phyloP scores from a whole-genome alignment of 2,113 vertebrate genomes.

The Scomber scombrus region DNA sequence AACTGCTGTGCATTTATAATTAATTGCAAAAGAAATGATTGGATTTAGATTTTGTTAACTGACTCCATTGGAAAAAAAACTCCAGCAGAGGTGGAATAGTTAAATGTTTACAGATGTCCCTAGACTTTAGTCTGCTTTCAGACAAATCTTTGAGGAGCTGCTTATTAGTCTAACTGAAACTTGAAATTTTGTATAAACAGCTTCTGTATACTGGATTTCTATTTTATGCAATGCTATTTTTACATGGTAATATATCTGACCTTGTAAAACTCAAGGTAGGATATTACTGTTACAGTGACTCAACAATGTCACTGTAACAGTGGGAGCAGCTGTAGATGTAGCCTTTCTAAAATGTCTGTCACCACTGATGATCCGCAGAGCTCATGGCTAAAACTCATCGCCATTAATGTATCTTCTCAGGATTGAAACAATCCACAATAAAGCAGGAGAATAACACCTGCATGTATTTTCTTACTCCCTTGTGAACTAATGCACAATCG shows the following conservation, averaged over 20 bases:
- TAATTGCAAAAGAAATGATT: constrained; percentile 47
- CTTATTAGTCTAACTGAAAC: background rate
- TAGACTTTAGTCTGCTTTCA: background rate
- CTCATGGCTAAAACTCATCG: constrained; percentile 7
- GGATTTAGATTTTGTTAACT: constrained; percentile 41
- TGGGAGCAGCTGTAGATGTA: constrained; percentile 10
- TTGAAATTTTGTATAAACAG: constrained; percentile 27
- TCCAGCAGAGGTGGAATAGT: background rate
- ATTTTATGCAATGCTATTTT: constrained; percentile 60
- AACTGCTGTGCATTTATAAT: constrained; percentile 36
- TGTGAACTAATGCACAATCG: background rate
- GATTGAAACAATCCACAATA: background rate
- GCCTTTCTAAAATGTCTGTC: constrained; percentile 56
- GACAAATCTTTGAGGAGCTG: background rate
- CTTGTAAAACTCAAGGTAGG: constrained; percentile 9
- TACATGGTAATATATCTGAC: constrained; percentile 40
- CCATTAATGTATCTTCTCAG: constrained; percentile 14
- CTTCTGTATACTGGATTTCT: constrained; percentile 5
- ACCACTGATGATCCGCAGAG: constrained; percentile 11
- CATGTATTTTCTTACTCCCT: background rate
- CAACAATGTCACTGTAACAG: constrained; percentile 32
- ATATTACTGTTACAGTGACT: background rate
- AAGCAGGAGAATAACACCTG: constrained; percentile 27
- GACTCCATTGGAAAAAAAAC: constrained; percentile 18
- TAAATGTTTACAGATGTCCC: background rate